Base-by-base conservation (phyloP, 2,888 invertebrate species). In the Hirtodrosophila duncani region DNA sequence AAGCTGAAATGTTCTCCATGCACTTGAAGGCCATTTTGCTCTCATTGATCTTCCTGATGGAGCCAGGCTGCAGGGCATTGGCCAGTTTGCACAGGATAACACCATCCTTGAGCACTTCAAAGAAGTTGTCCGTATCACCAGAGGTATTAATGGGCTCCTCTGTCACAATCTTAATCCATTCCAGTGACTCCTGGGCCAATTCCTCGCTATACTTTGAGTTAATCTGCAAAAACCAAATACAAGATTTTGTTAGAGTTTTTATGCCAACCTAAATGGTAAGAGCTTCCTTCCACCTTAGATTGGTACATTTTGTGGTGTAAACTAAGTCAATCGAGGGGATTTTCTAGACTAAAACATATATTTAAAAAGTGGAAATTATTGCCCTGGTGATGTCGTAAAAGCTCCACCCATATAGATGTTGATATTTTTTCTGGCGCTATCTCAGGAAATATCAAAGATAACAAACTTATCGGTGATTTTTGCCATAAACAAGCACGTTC, bases 1-100 rank as follows among this genome's bases (percentile, higher is more conserved):
- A 98, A 16, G 93, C 94, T 8, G 97, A 96, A 77, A 99, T 98
- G 87, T 99, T 99, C 88, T 99, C 98, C 98, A 99, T 99, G 88
- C 97, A 97, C 85, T 98, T 98, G 88, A 98, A 99, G 52, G 95
- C 97, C 92, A 96, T 94, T 83, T 92, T 91, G 50, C 93, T 94
- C 74, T 91, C 91, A 87, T 98, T 98, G 72, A 98, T 91, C 88
- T 97, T 97, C 89, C 96, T 97, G 48, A 99, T 92, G 42, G 92
- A 91, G 30, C 93, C 94, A 0, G 94, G 92, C 85, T 96, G 92
- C 78, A 98, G 91, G 67, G 90, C 90, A 88, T 98, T 98, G 16
- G 92, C 94, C 79, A 98, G 88, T 85, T 93, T 94, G 94, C 98
- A 98, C 42, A 98, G 89, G 31, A 97, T 88, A 36, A 92, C 92